These are phyloP conservation scores for Eupsilia transversa DNA, from an alignment of 2,888 invertebrate species.

Conservation along the genomic window DNA sequence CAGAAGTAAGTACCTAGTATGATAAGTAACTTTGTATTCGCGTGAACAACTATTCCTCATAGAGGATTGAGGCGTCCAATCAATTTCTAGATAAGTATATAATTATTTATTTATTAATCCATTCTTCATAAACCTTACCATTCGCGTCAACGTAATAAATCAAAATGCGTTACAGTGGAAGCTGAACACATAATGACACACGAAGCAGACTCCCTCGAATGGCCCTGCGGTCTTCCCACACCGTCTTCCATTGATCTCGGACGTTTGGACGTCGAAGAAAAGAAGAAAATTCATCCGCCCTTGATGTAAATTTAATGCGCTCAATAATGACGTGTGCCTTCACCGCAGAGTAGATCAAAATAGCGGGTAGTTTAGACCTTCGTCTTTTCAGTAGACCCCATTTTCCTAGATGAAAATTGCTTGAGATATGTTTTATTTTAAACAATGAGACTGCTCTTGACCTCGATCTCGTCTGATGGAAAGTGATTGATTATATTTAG, in stretches of 20 bases:
- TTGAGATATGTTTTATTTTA: background rate
- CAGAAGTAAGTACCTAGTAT: slow-evolving; percentile 89
- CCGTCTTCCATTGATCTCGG: slow-evolving; percentile 93
- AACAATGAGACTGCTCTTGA: background rate
- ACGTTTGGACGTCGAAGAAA: slow-evolving; percentile 91
- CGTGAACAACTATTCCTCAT: background rate
- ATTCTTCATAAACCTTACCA: background rate
- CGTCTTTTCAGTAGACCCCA: slow-evolving; percentile 18
- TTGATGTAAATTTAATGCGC: slow-evolving; percentile 76
- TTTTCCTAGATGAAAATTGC: slow-evolving; percentile 29
- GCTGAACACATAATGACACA: slow-evolving; percentile 95
- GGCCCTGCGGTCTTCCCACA: slow-evolving; percentile 94
- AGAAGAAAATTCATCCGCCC: slow-evolving; percentile 92
- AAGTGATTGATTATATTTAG: background rate
- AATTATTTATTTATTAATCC: background rate
- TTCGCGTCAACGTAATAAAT: background rate
- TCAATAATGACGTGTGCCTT: slow-evolving; percentile 77
- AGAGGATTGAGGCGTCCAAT: no score
- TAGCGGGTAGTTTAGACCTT: slow-evolving; percentile 60
- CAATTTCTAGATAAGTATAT: background rate
- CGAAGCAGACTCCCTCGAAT: slow-evolving; percentile 92
- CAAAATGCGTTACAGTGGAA: slow-evolving; percentile 89
- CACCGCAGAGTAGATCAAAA: slow-evolving; percentile 62
- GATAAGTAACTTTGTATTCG: background rate
- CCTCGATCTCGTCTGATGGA: background rate